Evolutionary conservation across 2,797 vertebrate species (phyloP).

Genomic region (Picus viridis): DNA sequence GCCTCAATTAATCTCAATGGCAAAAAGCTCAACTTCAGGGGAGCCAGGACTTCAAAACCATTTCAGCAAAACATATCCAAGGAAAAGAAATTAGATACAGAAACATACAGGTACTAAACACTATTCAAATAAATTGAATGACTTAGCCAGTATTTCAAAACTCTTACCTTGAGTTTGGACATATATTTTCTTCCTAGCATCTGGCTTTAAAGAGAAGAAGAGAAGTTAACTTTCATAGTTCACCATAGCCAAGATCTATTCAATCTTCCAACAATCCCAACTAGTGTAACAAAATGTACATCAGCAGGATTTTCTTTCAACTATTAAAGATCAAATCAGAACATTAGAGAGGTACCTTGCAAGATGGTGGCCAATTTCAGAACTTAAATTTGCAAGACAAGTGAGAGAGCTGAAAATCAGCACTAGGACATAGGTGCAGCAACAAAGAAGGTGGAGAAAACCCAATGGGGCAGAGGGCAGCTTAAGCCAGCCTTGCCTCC

Average conservation of each 20-base stretch:
- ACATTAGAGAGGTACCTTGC: neutral
- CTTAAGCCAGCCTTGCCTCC: neutral
- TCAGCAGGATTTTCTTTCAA: neutral
- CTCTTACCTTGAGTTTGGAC: slow-evolving; percentile 93
- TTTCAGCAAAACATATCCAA: rapidly evolving
- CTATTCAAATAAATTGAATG: neutral
- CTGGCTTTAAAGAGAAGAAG: slow-evolving; percentile 79
- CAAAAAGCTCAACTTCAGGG: neutral
- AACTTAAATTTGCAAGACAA: neutral
- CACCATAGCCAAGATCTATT: neutral
- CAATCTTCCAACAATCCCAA: neutral
- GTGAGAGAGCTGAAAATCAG: neutral
- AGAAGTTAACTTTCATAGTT: neutral
- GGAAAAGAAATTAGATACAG: neutral
- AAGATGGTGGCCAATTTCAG: neutral
- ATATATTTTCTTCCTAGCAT: slow-evolving; percentile 84
- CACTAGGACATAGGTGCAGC: neutral
- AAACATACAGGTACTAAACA: neutral
- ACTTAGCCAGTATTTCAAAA: neutral
- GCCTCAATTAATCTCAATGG: rapidly evolving
- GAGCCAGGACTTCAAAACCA: neutral
- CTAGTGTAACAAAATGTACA: neutral
- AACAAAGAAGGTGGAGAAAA: neutral
- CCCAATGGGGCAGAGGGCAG: neutral
- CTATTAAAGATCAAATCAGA: neutral